Conservation (phyloP, 2,113 vertebrate species). For the Tor tambroides region DNA sequence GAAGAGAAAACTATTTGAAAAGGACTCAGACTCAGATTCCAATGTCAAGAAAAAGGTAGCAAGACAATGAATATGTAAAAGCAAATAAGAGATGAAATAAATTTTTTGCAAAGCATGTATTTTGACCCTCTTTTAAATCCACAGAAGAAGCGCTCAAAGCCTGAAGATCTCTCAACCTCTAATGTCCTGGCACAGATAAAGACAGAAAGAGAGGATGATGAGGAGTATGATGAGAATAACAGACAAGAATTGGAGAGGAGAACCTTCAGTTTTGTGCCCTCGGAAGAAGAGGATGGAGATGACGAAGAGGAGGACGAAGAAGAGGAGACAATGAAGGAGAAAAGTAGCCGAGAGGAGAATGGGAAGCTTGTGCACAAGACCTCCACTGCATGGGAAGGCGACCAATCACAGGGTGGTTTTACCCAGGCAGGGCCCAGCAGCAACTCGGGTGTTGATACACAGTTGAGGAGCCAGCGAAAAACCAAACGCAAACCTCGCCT, state of each 20-base stretch:
- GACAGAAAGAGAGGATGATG: slow-evolving; percentile 83
- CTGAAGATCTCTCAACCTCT: slow-evolving; percentile 78
- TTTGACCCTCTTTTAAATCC: slow-evolving; percentile 41
- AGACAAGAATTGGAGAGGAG: slow-evolving; percentile 3
- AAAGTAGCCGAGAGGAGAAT: slow-evolving; percentile 58
- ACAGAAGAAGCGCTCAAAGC: slow-evolving; percentile 85
- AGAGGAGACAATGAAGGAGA: slow-evolving; percentile 50
- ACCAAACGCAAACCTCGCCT: slow-evolving; percentile 82
- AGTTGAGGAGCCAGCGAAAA: slow-evolving; percentile 83
- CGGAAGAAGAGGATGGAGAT: slow-evolving; percentile 62
- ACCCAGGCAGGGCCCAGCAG: slow-evolving; percentile 86
- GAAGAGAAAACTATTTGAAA: slow-evolving; percentile 91
- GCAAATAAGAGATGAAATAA: slow-evolving; percentile 24
- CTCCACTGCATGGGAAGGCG: slow-evolving; percentile 78
- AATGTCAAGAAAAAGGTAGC: slow-evolving; percentile 86
- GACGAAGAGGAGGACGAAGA: slow-evolving; percentile 64
- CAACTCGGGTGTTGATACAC: slow-evolving; percentile 73
- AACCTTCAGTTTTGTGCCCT: neutral
- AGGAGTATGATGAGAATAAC: slow-evolving; percentile 31
- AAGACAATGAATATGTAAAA: neutral
- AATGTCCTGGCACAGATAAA: slow-evolving; percentile 87
- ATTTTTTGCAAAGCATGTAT: slow-evolving; percentile 42
- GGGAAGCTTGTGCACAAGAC: slow-evolving; percentile 65
- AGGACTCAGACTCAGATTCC: slow-evolving; percentile 87
- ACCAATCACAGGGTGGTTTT: slow-evolving; percentile 83